These are phyloP conservation scores for Piprites chloris DNA, from an alignment of 2,113 vertebrate genomes.

Conservation along the genomic window DNA sequence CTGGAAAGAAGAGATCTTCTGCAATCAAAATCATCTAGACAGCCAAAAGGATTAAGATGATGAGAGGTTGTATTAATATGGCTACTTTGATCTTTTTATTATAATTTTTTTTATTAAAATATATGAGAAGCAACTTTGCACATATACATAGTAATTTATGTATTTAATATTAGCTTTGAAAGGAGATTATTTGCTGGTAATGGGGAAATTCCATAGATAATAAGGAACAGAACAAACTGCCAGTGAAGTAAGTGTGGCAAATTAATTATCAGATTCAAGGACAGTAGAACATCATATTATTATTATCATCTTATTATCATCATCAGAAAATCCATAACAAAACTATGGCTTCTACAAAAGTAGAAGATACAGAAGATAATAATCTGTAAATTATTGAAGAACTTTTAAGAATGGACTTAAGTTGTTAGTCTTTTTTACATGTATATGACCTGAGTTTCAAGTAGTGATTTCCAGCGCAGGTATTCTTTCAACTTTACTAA, in stretches of 20 bases:
- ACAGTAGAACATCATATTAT: neutral
- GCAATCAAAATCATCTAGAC: neutral
- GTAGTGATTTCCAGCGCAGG: neutral
- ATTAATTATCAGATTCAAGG: neutral
- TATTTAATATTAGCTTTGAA: neutral
- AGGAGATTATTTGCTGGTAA: neutral
- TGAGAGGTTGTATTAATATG: neutral
- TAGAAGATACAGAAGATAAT: neutral
- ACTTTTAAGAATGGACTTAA: neutral
- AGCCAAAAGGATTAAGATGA: neutral
- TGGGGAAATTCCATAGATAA: neutral
- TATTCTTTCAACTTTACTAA: neutral
- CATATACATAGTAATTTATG: neutral
- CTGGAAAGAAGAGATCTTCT: neutral
- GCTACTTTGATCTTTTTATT: neutral
- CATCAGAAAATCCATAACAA: neutral
- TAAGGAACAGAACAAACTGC: neutral
- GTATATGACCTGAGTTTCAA: neutral
- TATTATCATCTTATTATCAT: neutral
- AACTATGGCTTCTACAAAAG: neutral
- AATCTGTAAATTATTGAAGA: neutral
- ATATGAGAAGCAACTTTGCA: neutral
- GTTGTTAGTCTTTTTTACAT: neutral
- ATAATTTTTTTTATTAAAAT: slow-evolving; percentile 6
- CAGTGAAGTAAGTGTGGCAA: neutral